Evolutionary conservation across 2,113 vertebrate genomes (phyloP).

Genomic region (Pardalotus punctatus): DNA sequence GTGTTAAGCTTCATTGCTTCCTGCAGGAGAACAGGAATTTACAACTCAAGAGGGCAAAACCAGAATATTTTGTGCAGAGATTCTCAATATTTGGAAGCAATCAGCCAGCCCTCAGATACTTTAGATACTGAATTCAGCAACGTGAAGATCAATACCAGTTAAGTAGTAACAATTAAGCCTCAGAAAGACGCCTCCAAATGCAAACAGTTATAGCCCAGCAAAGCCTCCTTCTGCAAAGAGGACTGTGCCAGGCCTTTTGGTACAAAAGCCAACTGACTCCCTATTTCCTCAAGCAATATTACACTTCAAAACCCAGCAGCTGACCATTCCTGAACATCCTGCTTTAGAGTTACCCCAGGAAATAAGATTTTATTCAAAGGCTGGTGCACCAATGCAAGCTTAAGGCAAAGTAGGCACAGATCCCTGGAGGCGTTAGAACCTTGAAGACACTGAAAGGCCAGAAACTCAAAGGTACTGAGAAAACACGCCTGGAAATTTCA

Average conservation of each 20-base stretch:
- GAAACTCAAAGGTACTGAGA: neutral
- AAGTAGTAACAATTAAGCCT: neutral
- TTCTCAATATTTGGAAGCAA: neutral
- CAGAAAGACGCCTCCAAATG: neutral
- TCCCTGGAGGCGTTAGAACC: rapidly evolving
- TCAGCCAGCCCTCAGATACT: neutral
- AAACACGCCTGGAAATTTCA: neutral
- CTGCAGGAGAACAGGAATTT: neutral
- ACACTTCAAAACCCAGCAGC: neutral
- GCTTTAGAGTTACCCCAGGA: neutral
- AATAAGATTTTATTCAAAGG: neutral
- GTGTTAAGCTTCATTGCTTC: neutral
- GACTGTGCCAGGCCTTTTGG: too few relatives aligned
- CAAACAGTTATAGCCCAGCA: neutral
- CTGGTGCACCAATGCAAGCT: neutral
- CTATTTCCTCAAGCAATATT: neutral
- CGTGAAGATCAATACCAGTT: neutral
- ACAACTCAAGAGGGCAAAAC: neutral
- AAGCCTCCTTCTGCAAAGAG: neutral
- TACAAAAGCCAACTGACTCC: neutral
- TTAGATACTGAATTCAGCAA: neutral
- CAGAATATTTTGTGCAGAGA: neutral
- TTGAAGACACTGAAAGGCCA: neutral
- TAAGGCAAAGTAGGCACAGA: neutral
- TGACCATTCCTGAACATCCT: rapidly evolving